Percentiles rank a stretch among this genome's conserved stretches.
Conservation (phyloP, 2,888 invertebrate genomes). For the Yponomeuta sedellus region DNA sequence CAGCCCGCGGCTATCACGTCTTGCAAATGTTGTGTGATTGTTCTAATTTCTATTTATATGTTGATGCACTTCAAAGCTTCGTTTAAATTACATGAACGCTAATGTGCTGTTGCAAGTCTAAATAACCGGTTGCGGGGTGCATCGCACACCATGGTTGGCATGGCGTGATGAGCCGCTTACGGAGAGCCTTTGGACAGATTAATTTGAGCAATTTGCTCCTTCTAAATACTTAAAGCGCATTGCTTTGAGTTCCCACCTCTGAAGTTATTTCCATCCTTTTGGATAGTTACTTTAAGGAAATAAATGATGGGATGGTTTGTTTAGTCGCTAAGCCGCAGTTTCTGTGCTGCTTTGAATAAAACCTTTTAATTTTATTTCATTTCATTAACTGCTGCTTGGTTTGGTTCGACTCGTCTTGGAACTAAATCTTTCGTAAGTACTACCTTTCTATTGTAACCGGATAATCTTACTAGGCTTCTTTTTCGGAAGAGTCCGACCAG, state of each 20-base stretch:
- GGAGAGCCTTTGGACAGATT: conserved; percentile 47
- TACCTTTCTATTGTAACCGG: too few relatives aligned
- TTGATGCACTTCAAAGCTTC: conserved; percentile 22
- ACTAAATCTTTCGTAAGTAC: too few relatives aligned
- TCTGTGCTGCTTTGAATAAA: too few relatives aligned
- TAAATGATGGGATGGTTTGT: too few relatives aligned
- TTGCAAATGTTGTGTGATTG: background rate
- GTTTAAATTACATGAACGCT: conserved; percentile 33
- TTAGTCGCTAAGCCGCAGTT: too few relatives aligned
- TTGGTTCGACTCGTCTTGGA: too few relatives aligned
- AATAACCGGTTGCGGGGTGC: conserved; percentile 42
- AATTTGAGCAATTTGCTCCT: conserved; percentile 47
- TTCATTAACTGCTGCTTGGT: too few relatives aligned
- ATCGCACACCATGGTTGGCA: conserved; percentile 18
- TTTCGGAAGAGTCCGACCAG: too few relatives aligned
- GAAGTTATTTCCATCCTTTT: too few relatives aligned
- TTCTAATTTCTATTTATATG: background rate
- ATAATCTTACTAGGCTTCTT: too few relatives aligned
- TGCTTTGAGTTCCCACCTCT: background rate
- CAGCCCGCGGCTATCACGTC: background rate
- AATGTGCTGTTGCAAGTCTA: conserved; percentile 23
- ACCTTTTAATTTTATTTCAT: too few relatives aligned
- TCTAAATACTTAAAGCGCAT: conserved; percentile 3
- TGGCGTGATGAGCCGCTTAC: conserved; percentile 43
- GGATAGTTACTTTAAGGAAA: too few relatives aligned